Evolutionary conservation across 2,888 invertebrate genomes (phyloP).

Genomic region (Lypha dubia): DNA sequence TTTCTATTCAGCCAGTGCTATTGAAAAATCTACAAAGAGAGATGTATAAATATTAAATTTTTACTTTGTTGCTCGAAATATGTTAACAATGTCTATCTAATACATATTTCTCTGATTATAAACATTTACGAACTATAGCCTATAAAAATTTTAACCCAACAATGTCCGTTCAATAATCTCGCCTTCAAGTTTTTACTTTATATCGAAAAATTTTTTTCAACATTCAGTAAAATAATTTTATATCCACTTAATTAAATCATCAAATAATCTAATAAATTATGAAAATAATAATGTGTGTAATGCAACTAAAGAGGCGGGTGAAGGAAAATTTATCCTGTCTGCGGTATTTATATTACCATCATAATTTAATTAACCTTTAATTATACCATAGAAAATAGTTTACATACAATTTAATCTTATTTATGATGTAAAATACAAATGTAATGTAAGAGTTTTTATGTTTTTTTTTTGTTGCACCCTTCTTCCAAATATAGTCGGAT

Average conservation of each 20-base stretch:
- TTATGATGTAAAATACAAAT: slow-evolving; percentile 49
- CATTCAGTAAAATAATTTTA: neutral
- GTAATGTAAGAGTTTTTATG: slow-evolving; percentile 12
- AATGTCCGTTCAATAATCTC: too few relatives aligned
- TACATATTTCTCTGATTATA: too few relatives aligned
- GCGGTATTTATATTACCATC: slow-evolving; percentile 23
- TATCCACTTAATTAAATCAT: neutral
- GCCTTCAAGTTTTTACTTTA: neutral
- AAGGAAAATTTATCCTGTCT: slow-evolving; percentile 7
- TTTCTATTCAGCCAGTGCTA: too few relatives aligned
- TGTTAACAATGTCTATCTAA: too few relatives aligned
- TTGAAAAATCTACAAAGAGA: too few relatives aligned
- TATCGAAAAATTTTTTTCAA: neutral
- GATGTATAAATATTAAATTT: too few relatives aligned
- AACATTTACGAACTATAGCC: too few relatives aligned
- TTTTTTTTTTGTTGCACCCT: slow-evolving; percentile 17
- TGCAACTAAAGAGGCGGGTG: neutral
- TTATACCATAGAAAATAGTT: slow-evolving; percentile 45
- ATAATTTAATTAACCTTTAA: slow-evolving; percentile 40
- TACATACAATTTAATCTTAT: slow-evolving; percentile 24
- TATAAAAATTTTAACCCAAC: too few relatives aligned
- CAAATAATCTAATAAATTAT: neutral
- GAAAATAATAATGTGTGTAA: neutral
- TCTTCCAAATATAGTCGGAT: neutral
- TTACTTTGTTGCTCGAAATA: too few relatives aligned